Evolutionary conservation across 2,797 vertebrate species (phyloP).

Genomic region (Tragelaphus oryx): DNA sequence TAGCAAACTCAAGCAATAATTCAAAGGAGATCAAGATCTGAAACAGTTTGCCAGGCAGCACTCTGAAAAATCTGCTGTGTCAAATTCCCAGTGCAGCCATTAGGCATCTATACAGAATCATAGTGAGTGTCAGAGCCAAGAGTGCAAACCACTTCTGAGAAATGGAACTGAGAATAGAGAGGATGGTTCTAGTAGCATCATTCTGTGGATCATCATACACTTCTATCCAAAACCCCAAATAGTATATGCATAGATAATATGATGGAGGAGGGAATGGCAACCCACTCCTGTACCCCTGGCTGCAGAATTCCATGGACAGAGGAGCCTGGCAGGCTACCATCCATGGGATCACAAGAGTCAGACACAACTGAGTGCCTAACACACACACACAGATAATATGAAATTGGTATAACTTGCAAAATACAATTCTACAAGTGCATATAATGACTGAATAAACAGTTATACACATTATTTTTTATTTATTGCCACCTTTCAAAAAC

Average conservation of each 20-base stretch:
- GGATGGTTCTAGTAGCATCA: background rate
- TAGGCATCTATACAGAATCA: background rate
- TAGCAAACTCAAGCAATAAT: conserved; percentile 45
- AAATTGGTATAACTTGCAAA: background rate
- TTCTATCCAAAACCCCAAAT: background rate
- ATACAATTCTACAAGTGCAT: background rate
- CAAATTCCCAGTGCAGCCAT: background rate
- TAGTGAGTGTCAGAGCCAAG: background rate
- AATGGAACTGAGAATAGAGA: background rate
- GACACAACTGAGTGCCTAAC: background rate
- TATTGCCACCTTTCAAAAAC: background rate
- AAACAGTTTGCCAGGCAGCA: background rate
- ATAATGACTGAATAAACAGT: background rate
- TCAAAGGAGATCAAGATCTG: conserved; percentile 35
- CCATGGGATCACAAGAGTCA: background rate
- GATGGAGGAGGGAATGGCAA: background rate
- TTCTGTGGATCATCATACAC: background rate
- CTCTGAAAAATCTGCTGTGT: background rate
- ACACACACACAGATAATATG: background rate
- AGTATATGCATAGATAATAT: background rate
- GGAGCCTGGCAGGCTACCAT: background rate
- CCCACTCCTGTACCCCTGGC: background rate
- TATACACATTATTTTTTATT: background rate
- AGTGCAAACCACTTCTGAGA: background rate
- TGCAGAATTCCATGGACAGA: background rate